These are phyloP conservation scores for Cecidostiba fungosa DNA, from an alignment of 2,888 invertebrate species.

Conservation along the genomic window DNA sequence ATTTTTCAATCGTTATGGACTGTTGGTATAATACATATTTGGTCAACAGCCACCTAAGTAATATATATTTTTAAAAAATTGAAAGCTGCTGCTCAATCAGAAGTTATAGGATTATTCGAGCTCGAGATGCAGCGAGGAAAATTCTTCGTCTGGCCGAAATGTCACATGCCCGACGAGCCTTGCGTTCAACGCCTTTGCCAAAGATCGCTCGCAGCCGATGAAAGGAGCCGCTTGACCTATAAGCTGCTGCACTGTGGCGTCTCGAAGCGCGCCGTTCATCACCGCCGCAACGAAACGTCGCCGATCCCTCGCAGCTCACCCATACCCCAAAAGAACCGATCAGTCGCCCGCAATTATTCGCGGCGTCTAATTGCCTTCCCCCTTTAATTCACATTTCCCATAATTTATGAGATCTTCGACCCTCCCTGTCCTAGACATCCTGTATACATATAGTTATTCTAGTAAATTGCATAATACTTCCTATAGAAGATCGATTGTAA, in stretches of 20 bases:
- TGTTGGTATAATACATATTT: no score
- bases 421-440: neutral
- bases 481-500: neutral
- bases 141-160: neutral
- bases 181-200: slow-evolving; percentile 34
- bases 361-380: slow-evolving; percentile 35
- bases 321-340: slow-evolving; percentile 23
- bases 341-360: slow-evolving; percentile 58
- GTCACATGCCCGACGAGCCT: slow-evolving; percentile 23
- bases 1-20: no score
- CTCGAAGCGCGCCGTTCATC: neutral
- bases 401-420: slow-evolving; percentile 23
- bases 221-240: slow-evolving; percentile 37
- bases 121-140: neutral
- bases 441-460: neutral
- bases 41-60: no score
- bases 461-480: neutral
- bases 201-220: slow-evolving; percentile 1
- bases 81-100: neutral
- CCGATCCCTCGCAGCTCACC: slow-evolving; percentile 8
- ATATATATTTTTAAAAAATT: no score
- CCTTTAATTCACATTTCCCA: neutral
- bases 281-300: slow-evolving; percentile 5
- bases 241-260: neutral
- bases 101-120: neutral